Conservation (phyloP, 2,888 invertebrate species). For the Electrophaes corylata region DNA sequence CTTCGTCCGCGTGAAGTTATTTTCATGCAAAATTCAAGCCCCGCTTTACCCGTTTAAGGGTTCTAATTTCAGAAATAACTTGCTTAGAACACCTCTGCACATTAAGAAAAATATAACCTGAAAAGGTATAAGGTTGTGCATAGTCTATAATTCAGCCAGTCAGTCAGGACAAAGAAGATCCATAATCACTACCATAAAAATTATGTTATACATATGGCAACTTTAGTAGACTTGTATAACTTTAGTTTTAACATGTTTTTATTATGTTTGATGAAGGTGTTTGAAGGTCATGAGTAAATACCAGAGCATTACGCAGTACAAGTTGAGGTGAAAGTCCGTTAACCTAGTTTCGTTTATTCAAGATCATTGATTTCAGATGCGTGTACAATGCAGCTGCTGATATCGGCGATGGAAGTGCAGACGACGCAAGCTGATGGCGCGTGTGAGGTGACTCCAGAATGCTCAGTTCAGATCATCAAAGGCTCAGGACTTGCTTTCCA, state of each 20-base stretch:
- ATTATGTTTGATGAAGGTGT: conserved; percentile 8
- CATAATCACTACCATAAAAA: too few relatives aligned
- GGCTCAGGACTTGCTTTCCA: conserved; percentile 75
- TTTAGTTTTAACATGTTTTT: neutral
- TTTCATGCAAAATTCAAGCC: too few relatives aligned
- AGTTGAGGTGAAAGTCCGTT: conserved; percentile 46
- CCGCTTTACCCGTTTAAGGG: too few relatives aligned
- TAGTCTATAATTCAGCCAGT: too few relatives aligned
- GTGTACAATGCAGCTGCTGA: conserved; percentile 76
- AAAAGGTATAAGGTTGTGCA: too few relatives aligned
- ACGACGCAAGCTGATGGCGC: conserved; percentile 65
- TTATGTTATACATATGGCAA: conserved; percentile 5
- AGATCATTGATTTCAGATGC: conserved; percentile 62
- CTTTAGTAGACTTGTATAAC: neutral
- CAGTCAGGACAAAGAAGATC: too few relatives aligned
- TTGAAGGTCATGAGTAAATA: conserved; percentile 23
- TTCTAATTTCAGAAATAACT: too few relatives aligned
- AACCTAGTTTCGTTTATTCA: conserved; percentile 41
- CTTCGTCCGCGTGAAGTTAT: too few relatives aligned
- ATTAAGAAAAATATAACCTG: too few relatives aligned
- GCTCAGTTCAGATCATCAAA: conserved; percentile 65
- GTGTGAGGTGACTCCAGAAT: conserved; percentile 72
- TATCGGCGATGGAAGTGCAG: conserved; percentile 76
- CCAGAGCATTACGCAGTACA: conserved; percentile 14
- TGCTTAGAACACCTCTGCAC: too few relatives aligned